These are phyloP conservation scores for Zingel zingel DNA, from an alignment of 2,113 vertebrate species.

Conservation along the genomic window DNA sequence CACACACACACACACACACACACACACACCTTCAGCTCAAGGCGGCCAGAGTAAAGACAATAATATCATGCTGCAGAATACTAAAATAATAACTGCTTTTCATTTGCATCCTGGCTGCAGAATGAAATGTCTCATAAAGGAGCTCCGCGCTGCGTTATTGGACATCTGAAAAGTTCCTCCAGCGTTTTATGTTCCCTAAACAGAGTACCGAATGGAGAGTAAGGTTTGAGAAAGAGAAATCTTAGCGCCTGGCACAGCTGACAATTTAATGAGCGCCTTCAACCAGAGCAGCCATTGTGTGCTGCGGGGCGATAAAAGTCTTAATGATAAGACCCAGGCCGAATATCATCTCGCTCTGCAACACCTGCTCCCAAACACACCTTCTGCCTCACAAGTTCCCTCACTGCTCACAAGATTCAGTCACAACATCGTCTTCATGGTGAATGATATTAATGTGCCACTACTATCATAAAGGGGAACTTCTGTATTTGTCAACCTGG, in stretches of 20 bases:
- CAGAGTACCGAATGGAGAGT: background rate
- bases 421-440: background rate
- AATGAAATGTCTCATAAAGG: slow-evolving; percentile 1
- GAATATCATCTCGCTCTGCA: background rate
- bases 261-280: background rate
- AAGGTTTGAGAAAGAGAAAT: slow-evolving; percentile 2
- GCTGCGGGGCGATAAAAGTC: slow-evolving; percentile 3
- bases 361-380: background rate
- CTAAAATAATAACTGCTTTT: background rate
- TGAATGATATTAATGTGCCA: background rate
- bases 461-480: no score
- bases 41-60: background rate
- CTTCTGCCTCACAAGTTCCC: background rate
- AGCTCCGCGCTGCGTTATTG: background rate
- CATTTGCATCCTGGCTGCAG: slow-evolving; percentile 22
- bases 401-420: background rate
- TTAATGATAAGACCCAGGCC: background rate
- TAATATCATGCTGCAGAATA: background rate
- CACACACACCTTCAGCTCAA: background rate
- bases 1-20: background rate
- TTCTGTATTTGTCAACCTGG: no score
- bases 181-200: slow-evolving; percentile 21
- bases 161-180: background rate
- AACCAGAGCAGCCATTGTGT: background rate
- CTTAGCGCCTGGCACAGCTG: background rate